Evolutionary conservation across 1,140 invertebrate genomes (phyloP).

Genomic region (Drusus annulatus): DNA sequence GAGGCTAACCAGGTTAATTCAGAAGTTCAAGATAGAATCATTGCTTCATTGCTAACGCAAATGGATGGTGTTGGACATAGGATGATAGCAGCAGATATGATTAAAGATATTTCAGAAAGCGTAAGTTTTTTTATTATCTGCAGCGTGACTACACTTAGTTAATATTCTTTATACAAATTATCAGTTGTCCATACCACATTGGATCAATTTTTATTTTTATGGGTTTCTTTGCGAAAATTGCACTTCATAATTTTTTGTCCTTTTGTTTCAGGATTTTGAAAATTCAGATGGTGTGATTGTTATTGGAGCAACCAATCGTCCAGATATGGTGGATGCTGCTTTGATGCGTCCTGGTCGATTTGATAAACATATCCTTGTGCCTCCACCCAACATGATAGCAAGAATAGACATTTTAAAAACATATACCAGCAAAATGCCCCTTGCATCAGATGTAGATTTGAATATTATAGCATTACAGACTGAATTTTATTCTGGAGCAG

Average conservation of each 20-base stretch:
- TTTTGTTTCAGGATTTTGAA: slow-evolving; percentile 35
- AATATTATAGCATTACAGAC: slow-evolving; percentile 75
- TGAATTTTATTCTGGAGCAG: slow-evolving; percentile 83
- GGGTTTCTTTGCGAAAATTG: too few species aligned
- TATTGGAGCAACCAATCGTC: slow-evolving; percentile 85
- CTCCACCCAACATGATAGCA: slow-evolving; percentile 77
- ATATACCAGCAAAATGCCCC: slow-evolving; percentile 75
- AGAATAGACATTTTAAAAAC: slow-evolving; percentile 76
- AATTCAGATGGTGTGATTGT: slow-evolving; percentile 72
- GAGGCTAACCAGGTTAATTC: slow-evolving; percentile 61
- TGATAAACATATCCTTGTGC: slow-evolving; percentile 83
- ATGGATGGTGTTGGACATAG: slow-evolving; percentile 78
- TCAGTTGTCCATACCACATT: too few species aligned
- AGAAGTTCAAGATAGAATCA: slow-evolving; percentile 75
- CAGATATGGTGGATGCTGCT: slow-evolving; percentile 85
- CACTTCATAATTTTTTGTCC: too few species aligned
- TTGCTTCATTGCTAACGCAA: slow-evolving; percentile 79
- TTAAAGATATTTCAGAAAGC: not conserved
- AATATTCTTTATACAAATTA: too few species aligned
- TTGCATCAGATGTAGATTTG: slow-evolving; percentile 74
- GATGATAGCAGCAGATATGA: slow-evolving; percentile 38
- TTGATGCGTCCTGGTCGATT: slow-evolving; percentile 83
- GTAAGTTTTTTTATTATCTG: not conserved
- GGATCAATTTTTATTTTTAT: too few species aligned
- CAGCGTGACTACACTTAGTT: too few species aligned